phyloP scores from a whole-genome alignment of 1,140 invertebrate species.

The Harlomillsia oculata region DNA sequence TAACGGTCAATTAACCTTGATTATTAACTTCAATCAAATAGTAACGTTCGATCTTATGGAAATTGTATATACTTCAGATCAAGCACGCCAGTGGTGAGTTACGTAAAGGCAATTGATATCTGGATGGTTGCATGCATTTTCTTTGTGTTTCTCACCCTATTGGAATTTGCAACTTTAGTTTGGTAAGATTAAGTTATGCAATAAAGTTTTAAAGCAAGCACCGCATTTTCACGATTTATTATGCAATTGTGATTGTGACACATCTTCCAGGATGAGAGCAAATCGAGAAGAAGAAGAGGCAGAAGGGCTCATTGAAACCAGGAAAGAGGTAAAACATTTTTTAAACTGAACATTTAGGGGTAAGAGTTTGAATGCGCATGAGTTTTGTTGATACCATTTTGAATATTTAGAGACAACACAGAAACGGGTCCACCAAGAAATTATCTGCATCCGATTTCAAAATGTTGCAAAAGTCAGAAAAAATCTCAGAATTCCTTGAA shows the following conservation, averaged over 20 bases:
- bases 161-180: constrained; percentile 55
- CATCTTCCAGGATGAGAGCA: too few species aligned
- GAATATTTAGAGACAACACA: too few species aligned
- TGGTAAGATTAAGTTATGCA: constrained; percentile 11
- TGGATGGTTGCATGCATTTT: constrained; percentile 56
- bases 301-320: too few species aligned
- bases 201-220: background rate
- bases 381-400: too few species aligned
- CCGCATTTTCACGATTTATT: background rate
- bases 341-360: background rate
- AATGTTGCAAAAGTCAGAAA: background rate
- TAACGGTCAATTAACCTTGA: too few species aligned
- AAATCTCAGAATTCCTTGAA: constrained; percentile 11
- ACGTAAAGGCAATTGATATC: constrained; percentile 23
- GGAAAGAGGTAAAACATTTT: too few species aligned
- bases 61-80: constrained; percentile 15
- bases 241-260: background rate
- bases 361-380: background rate
- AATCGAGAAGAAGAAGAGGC: too few species aligned
- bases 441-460: background rate
- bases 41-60: too few species aligned
- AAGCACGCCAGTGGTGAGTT: constrained; percentile 26
- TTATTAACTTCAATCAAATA: too few species aligned
- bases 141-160: constrained; percentile 59
- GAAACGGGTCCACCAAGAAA: background rate